Percentiles rank a stretch among this genome's conserved stretches.
Evolutionary conservation across 2,797 vertebrate genomes (phyloP).

Genomic region (Falco naumanni): DNA sequence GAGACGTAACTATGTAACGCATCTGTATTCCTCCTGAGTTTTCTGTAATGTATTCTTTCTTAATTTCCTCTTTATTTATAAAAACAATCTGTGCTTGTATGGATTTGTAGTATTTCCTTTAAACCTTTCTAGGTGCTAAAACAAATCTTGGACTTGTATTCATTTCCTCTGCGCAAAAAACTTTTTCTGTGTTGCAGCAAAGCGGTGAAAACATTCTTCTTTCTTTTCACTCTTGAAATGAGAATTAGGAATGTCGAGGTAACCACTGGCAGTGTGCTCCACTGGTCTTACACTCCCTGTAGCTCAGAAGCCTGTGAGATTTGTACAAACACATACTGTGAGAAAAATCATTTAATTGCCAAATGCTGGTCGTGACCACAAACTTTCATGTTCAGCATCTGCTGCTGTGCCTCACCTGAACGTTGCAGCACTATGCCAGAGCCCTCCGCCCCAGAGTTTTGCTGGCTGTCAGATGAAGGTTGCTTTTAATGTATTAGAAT

Average conservation of each 20-base stretch:
- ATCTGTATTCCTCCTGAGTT: background rate
- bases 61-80: background rate
- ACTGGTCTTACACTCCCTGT: background rate
- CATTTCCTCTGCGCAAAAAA: background rate
- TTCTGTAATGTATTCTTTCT: background rate
- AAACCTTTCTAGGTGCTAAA: background rate
- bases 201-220: background rate
- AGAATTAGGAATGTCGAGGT: background rate
- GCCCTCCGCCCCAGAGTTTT: background rate
- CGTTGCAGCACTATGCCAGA: fast-evolving
- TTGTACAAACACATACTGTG: background rate
- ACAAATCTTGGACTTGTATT: background rate
- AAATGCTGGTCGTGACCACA: background rate
- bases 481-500: background rate
- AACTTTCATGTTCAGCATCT: background rate
- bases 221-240: background rate
- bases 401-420: background rate
- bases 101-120: background rate
- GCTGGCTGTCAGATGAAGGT: background rate
- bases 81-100: background rate
- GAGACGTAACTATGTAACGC: background rate
- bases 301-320: background rate
- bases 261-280: background rate
- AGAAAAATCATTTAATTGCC: background rate
- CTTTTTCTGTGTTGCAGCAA: background rate